These are phyloP conservation scores for Drosophila bipectinata DNA, from an alignment of 1,140 invertebrate genomes.

Conservation along the genomic window DNA sequence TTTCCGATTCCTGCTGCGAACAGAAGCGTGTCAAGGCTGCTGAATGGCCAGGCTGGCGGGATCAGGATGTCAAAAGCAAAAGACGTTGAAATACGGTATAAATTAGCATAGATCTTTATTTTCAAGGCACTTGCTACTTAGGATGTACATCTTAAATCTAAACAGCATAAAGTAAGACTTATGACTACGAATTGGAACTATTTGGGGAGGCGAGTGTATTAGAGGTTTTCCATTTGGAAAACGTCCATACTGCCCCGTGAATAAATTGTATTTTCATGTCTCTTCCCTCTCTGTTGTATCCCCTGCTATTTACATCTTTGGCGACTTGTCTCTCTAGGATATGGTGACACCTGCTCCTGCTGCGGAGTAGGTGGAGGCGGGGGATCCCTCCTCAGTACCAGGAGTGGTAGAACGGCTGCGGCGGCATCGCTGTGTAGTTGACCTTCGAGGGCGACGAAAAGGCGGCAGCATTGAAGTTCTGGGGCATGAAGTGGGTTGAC, in stretches of 20 bases:
- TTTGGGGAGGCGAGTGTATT: slow-evolving; percentile 28
- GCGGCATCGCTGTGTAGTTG: slow-evolving; percentile 75
- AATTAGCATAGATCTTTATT: slow-evolving; percentile 46
- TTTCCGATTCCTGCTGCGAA: slow-evolving; percentile 62
- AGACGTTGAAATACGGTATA: slow-evolving; percentile 13
- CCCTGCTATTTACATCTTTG: slow-evolving; percentile 61
- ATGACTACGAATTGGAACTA: slow-evolving; percentile 36
- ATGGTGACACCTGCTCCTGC: slow-evolving; percentile 30
- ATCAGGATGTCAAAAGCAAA: slow-evolving; percentile 8
- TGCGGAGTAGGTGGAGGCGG: slow-evolving; percentile 14
- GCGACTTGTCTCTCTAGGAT: slow-evolving; percentile 37
- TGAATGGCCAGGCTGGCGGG: slow-evolving; percentile 40
- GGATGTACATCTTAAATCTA: not conserved
- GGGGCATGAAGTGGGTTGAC: slow-evolving; percentile 74
- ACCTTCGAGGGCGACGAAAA: slow-evolving; percentile 71
- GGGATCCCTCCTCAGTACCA: slow-evolving; percentile 60
- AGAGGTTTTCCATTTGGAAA: slow-evolving; percentile 42
- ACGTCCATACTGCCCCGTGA: slow-evolving; percentile 27
- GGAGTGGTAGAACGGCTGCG: slow-evolving; percentile 74
- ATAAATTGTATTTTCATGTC: slow-evolving; percentile 12
- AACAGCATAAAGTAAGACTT: slow-evolving; percentile 6
- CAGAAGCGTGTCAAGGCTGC: slow-evolving; percentile 83
- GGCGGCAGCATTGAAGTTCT: slow-evolving; percentile 79
- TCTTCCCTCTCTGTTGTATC: not conserved
- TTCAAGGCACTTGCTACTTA: slow-evolving; percentile 49